Conservation (phyloP, 2,113 vertebrate species). For the Chauna torquata region DNA sequence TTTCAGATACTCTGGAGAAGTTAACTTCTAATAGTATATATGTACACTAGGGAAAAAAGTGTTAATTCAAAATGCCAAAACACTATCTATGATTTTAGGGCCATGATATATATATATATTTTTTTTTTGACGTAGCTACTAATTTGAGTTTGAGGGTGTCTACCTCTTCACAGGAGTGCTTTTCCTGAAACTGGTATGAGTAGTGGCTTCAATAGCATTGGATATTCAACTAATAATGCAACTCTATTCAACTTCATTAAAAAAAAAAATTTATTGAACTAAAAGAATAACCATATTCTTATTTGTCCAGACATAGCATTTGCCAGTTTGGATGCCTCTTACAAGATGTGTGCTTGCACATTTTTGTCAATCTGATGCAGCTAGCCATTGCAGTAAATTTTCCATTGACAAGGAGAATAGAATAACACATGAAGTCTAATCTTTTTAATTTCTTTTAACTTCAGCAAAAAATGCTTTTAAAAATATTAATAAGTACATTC, state of each 20-base stretch:
- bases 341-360: not conserved
- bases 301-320: not conserved
- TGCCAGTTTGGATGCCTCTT: not conserved
- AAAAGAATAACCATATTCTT: not conserved
- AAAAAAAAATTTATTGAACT: not conserved
- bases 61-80: not conserved
- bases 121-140: not conserved
- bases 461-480: not conserved
- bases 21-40: not conserved
- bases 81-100: not conserved
- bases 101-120: not conserved
- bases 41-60: not conserved
- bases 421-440: not conserved
- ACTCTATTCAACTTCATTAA: not conserved
- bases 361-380: not conserved
- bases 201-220: not conserved
- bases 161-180: not conserved
- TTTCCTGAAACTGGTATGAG: not conserved
- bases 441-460: not conserved
- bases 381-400: not conserved
- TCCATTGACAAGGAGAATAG: not conserved
- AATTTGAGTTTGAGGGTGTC: not conserved
- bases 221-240: not conserved
- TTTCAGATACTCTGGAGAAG: not conserved
- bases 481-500: not conserved